Percentiles rank a stretch among this genome's conserved stretches.
These are phyloP conservation scores for Schizaphis graminum DNA, from an alignment of 2,888 invertebrate species.

Conservation along the genomic window DNA sequence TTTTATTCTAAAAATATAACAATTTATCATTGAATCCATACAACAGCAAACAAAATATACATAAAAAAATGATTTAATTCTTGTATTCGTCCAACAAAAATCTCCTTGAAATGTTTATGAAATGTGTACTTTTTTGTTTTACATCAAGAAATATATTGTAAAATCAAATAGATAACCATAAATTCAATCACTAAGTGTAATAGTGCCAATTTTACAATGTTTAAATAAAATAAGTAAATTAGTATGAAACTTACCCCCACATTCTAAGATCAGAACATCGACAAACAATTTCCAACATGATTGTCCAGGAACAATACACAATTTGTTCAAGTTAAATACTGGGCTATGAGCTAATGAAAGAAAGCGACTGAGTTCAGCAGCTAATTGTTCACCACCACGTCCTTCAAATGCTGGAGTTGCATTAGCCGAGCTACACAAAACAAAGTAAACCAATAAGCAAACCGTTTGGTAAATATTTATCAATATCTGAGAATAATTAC, in stretches of 20 bases:
- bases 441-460: not conserved
- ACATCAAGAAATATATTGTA: not conserved
- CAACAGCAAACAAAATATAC: not conserved
- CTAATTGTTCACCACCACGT: constrained; percentile 92
- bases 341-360: constrained; percentile 86
- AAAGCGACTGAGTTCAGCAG: constrained; percentile 84
- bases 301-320: constrained; percentile 87
- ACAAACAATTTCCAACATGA: constrained; percentile 96
- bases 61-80: no score
- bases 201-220: not conserved
- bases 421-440: constrained; percentile 86
- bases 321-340: constrained; percentile 81
- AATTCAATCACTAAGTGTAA: not conserved
- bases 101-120: not conserved
- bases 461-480: not conserved
- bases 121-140: no score
- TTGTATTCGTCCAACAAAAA: not conserved
- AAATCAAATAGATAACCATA: not conserved
- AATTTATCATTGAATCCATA: not conserved
- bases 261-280: constrained; percentile 93
- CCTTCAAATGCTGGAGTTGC: constrained; percentile 98
- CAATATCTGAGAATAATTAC: constrained; percentile 73
- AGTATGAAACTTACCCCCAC: constrained; percentile 83
- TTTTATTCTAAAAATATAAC: not conserved
- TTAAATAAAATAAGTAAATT: not conserved